Conservation (phyloP, 2,797 vertebrate genomes). For the Ibycter americanus region DNA sequence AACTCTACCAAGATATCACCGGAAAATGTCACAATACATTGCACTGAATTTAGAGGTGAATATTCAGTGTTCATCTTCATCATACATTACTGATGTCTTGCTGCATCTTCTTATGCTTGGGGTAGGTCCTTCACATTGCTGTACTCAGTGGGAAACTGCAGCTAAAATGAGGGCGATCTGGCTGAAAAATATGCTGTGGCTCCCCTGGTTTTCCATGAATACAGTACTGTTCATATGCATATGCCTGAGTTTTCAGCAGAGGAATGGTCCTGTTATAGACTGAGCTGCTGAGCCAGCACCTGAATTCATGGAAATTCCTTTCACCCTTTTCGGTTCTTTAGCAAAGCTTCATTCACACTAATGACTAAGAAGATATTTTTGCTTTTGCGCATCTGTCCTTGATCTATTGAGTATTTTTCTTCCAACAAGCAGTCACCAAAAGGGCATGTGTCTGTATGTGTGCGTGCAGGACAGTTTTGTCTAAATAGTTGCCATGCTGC, state of each 20-base stretch:
- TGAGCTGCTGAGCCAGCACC: not conserved
- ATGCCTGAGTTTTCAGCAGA: not conserved
- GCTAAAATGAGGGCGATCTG: not conserved
- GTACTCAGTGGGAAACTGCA: not conserved
- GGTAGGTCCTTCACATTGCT: not conserved
- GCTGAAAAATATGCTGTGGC: not conserved
- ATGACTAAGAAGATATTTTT: conserved; percentile 33
- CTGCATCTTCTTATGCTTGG: not conserved
- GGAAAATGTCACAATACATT: not conserved
- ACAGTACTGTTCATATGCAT: not conserved
- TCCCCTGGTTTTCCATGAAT: not conserved
- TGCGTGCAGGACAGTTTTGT: not conserved
- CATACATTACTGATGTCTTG: not conserved
- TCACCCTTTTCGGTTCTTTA: not conserved
- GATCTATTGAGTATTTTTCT: not conserved
- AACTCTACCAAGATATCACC: not conserved
- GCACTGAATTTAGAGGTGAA: not conserved
- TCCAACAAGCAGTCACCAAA: not conserved
- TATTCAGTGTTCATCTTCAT: not conserved
- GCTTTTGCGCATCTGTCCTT: conserved; percentile 17
- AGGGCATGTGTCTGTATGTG: not conserved
- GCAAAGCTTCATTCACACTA: not conserved
- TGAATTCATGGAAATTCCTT: not conserved
- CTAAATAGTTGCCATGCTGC: not conserved
- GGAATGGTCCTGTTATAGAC: not conserved